A percentile compares a stretch with the other conserved stretches of the same genome.
These are phyloP conservation scores for Cryptocephalus moraei DNA, from an alignment of 2,888 invertebrate species.

Conservation along the genomic window DNA sequence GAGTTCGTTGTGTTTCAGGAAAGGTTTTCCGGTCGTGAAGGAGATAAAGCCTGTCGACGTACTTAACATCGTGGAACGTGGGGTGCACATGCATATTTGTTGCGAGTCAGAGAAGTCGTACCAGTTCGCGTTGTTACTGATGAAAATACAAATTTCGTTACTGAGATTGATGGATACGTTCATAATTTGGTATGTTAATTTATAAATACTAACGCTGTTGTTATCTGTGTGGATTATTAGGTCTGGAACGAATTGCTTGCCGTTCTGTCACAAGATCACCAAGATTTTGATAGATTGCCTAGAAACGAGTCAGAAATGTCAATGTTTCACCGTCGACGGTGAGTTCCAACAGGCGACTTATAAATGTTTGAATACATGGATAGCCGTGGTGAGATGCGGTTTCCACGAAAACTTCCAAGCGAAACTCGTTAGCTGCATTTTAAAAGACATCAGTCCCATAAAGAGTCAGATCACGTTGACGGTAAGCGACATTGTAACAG, in stretches of 20 bases:
- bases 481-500: background rate
- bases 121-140: constrained; percentile 15
- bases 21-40: constrained; percentile 17
- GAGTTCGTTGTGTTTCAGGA: constrained; percentile 5
- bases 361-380: constrained; percentile 14
- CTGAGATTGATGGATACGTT: constrained; percentile 15
- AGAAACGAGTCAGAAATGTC: constrained; percentile 15
- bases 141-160: constrained; percentile 14
- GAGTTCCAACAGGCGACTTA: constrained; percentile 12
- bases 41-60: constrained; percentile 16
- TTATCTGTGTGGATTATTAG: constrained; percentile 8
- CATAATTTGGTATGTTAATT: constrained; percentile 15
- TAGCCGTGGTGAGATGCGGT: constrained; percentile 13
- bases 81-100: constrained; percentile 16
- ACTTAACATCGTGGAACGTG: constrained; percentile 15
- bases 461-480: constrained; percentile 3
- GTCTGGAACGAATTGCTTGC: constrained; percentile 15
- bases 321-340: constrained; percentile 12
- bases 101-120: constrained; percentile 10
- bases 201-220: background rate
- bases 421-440: constrained; percentile 14
- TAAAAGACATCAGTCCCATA: constrained; percentile 16
- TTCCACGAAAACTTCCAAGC: constrained; percentile 17
- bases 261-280: constrained; percentile 18
- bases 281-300: constrained; percentile 18